A percentile compares a stretch with the other conserved stretches of the same genome.
These are phyloP conservation scores for Dendrolimus kikuchii DNA, from an alignment of 1,140 invertebrate genomes.

Conservation along the genomic window DNA sequence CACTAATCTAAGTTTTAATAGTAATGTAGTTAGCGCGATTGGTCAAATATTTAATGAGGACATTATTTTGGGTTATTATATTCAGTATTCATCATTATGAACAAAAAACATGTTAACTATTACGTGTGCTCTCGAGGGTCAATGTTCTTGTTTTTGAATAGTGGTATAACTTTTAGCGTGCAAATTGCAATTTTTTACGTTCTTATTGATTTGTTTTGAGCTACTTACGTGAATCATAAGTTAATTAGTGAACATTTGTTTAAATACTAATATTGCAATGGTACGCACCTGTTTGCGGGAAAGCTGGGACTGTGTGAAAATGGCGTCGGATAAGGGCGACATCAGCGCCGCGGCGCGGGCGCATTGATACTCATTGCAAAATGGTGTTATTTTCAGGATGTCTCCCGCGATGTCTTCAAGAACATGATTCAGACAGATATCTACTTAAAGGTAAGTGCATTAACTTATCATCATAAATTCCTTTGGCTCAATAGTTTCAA, in stretches of 20 bases:
- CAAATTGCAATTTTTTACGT: background rate
- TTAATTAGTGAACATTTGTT: slow-evolving; percentile 3
- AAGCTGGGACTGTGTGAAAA: slow-evolving; percentile 65
- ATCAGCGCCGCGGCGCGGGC: slow-evolving; percentile 54
- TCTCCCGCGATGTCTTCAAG: slow-evolving; percentile 67
- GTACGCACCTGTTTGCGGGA: slow-evolving; percentile 60
- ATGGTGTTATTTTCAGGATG: slow-evolving; percentile 68
- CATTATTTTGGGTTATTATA: slow-evolving; percentile 28
- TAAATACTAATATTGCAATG: slow-evolving; percentile 14
- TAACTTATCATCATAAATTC: slow-evolving; percentile 1
- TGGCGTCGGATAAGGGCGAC: slow-evolving; percentile 60
- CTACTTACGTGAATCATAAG: background rate
- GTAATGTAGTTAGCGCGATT: background rate
- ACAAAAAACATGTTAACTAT: slow-evolving; percentile 67
- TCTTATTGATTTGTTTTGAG: background rate
- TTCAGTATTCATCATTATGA: slow-evolving; percentile 45
- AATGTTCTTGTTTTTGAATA: slow-evolving; percentile 47
- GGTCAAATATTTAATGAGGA: slow-evolving; percentile 13
- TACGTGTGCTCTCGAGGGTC: slow-evolving; percentile 63
- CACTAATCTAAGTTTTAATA: slow-evolving; percentile 3
- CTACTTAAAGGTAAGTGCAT: slow-evolving; percentile 8
- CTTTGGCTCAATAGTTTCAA: slow-evolving; percentile 1
- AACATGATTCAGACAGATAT: slow-evolving; percentile 38
- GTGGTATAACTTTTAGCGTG: slow-evolving; percentile 6
- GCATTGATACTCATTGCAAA: slow-evolving; percentile 49